phyloP scores from a whole-genome alignment of 1,140 invertebrate genomes.

The Leguminivora glycinivorella region DNA sequence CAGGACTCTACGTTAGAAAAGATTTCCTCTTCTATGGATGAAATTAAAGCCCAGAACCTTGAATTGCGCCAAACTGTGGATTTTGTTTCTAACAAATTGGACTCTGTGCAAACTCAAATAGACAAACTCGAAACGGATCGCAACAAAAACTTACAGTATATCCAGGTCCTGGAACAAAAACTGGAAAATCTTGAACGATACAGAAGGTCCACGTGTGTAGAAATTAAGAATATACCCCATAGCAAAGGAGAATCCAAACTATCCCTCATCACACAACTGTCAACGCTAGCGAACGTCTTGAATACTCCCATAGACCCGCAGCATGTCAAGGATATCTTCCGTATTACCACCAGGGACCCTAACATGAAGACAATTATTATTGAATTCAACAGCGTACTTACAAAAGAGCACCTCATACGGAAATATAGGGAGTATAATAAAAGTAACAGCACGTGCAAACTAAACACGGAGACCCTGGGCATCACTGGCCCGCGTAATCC shows the following conservation, averaged over 20 bases:
- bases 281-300: conserved; percentile 21
- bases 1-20: conserved; percentile 37
- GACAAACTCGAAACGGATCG: conserved; percentile 1
- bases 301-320: conserved; percentile 27
- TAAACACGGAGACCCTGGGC: neutral
- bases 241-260: conserved; percentile 31
- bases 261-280: conserved; percentile 29
- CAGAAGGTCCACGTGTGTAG: conserved; percentile 33
- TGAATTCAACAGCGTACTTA: conserved; percentile 16
- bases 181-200: conserved; percentile 33
- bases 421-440: neutral
- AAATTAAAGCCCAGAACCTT: conserved; percentile 34
- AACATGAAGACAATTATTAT: conserved; percentile 31
- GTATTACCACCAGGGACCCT: conserved; percentile 32
- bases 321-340: conserved; percentile 36
- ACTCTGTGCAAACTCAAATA: conserved; percentile 1
- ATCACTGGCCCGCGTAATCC: neutral
- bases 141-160: conserved; percentile 16
- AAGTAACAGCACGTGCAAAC: neutral
- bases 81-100: conserved; percentile 23
- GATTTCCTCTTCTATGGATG: conserved; percentile 29
- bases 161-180: conserved; percentile 32
- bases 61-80: conserved; percentile 15
- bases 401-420: conserved; percentile 10
- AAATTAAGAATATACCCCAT: conserved; percentile 38